Base-by-base conservation (phyloP, 2,888 invertebrate species). In the Calephelis perditalis region DNA sequence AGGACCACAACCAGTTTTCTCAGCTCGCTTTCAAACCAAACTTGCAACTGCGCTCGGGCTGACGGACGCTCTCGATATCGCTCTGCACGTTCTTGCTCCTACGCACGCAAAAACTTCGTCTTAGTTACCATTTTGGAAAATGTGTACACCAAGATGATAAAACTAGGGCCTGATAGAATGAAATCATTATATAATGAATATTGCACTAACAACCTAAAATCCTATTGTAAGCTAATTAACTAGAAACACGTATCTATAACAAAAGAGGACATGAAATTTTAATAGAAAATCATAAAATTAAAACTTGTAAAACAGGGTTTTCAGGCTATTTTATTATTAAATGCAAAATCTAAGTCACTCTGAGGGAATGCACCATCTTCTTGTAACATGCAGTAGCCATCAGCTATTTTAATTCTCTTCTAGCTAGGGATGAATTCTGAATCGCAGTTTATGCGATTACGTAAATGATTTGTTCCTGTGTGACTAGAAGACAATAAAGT, bases 21-120 rank as follows among this genome's bases (percentile, higher is more conserved):
- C 63, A 96, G 92, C 73, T 96, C 96, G 63, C 94, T 93, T 76
- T 97, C 96, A 88, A 97, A 97, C 94, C 96, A 96, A 61, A 97
- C 95, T 80, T 97, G 97, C 68, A 98, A 92, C 84, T 97, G 96
- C 46, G 97, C 94, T 35, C 97, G 92, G 54, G 96, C 96, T 37
- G 94, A 92, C 70, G 93, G 94, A 66, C 95, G 93, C 82, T 96
- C 95, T 64, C 94, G 92, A 46, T 79, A 81, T 8, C 87, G 74
- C 67, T 88, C 87, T 43, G 81, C 82, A 7, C 88, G 83, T 62
- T 89, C 89, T 73, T 89, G 89, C 73, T 88, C 89, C 90, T 90
- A 84, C 63, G 77, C 69, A 72, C 63, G 63, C 56, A 60, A 56
- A 26, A 45, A 52, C 62, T 72, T 66, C 60, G 63, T 69, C 68